Evolutionary conservation across 1,140 invertebrate genomes (phyloP).

Genomic region (Pissodes strobi): DNA sequence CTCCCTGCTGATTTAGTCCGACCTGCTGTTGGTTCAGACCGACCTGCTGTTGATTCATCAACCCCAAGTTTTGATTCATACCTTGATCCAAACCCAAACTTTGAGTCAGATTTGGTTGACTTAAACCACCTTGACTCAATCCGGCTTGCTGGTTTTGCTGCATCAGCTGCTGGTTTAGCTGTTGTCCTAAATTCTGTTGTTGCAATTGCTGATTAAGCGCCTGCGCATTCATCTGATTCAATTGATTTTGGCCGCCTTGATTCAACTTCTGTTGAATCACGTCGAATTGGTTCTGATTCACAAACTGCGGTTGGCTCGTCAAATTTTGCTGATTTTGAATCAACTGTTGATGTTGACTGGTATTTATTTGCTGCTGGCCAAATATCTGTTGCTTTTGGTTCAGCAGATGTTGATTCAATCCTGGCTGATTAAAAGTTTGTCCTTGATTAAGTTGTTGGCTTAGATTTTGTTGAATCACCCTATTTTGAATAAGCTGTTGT

Average conservation of each 20-base stretch:
- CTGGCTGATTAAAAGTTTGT: conserved; percentile 31
- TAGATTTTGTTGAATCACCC: conserved; percentile 34
- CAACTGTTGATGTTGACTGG: conserved; percentile 39
- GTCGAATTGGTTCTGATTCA: conserved; percentile 37
- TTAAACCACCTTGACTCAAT: conserved; percentile 10
- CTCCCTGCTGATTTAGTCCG: conserved; percentile 37
- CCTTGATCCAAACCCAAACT: not conserved
- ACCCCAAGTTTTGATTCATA: conserved; percentile 10
- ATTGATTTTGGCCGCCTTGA: conserved; percentile 15
- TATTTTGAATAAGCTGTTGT: conserved; percentile 22
- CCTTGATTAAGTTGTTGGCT: conserved; percentile 35
- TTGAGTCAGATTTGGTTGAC: conserved; percentile 16
- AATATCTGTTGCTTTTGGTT: conserved; percentile 38
- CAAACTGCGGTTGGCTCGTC: conserved; percentile 32
- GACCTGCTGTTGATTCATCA: conserved; percentile 23
- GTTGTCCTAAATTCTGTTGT: conserved; percentile 40
- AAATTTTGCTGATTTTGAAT: conserved; percentile 40
- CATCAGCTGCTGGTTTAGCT: conserved; percentile 43
- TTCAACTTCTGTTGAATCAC: conserved; percentile 29
- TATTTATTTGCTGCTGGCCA: conserved; percentile 32
- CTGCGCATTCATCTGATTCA: conserved; percentile 32
- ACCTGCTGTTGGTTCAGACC: conserved; percentile 24
- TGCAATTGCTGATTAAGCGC: conserved; percentile 37
- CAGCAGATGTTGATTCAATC: conserved; percentile 29
- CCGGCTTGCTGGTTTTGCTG: conserved; percentile 40